These are phyloP conservation scores for Squalus acanthias DNA, from an alignment of 2,797 vertebrate species.

Conservation along the genomic window DNA sequence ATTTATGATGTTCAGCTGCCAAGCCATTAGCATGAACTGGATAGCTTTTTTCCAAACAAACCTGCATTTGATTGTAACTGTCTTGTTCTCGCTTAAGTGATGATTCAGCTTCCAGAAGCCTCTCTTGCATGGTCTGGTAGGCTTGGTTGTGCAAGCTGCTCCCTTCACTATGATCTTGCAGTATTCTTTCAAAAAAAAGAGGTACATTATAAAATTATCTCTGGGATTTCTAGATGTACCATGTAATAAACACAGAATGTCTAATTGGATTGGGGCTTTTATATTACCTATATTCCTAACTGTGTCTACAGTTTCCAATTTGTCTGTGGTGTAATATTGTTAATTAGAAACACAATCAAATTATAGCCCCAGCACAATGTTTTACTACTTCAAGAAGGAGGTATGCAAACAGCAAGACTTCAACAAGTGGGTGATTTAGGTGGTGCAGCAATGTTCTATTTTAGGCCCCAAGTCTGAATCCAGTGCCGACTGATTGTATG, in stretches of 20 bases:
- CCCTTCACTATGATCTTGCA: conserved; percentile 85
- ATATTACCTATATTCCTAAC: neutral
- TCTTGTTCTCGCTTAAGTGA: conserved; percentile 80
- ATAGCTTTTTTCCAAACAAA: conserved; percentile 45
- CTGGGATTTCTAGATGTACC: neutral
- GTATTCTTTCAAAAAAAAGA: conserved; percentile 63
- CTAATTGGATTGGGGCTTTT: neutral
- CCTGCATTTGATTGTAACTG: conserved; percentile 88
- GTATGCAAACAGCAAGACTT: neutral
- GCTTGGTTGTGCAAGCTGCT: conserved; percentile 84
- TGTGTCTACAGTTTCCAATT: neutral
- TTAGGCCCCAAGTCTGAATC: neutral
- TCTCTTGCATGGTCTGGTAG: conserved; percentile 80
- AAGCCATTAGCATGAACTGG: neutral
- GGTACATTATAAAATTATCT: neutral
- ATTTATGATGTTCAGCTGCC: neutral
- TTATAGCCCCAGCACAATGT: neutral
- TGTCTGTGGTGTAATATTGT: neutral
- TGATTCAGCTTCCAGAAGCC: conserved; percentile 75
- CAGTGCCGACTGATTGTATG: neutral
- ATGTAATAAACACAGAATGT: neutral
- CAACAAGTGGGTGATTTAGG: neutral
- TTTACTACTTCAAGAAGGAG: neutral
- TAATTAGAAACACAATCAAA: neutral
- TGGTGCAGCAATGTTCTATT: neutral